Conservation (phyloP, 1,140 invertebrate genomes). For the Tenebrio molitor region DNA sequence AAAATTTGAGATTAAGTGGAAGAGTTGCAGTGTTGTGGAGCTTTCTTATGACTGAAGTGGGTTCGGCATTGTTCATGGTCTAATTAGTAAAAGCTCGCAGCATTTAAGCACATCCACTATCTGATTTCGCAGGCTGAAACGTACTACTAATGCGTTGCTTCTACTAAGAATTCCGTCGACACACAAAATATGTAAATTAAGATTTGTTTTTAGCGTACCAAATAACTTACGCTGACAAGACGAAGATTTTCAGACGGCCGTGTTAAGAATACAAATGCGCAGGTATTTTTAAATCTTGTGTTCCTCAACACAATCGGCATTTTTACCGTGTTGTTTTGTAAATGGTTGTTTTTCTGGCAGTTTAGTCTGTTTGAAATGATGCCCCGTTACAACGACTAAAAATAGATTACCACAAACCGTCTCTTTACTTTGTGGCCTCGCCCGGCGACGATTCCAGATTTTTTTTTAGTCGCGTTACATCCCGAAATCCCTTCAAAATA, state of each 20-base stretch:
- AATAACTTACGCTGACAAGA: slow-evolving; percentile 51
- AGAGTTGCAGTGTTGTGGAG: slow-evolving; percentile 27
- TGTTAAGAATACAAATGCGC: slow-evolving; percentile 52
- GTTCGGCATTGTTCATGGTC: slow-evolving; percentile 35
- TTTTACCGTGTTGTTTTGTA: slow-evolving; percentile 44
- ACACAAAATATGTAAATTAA: slow-evolving; percentile 55
- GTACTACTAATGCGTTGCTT: slow-evolving; percentile 34
- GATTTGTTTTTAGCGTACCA: slow-evolving; percentile 55
- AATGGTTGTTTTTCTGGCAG: slow-evolving; percentile 41
- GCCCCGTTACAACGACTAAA: slow-evolving; percentile 16
- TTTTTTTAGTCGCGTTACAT: slow-evolving; percentile 30
- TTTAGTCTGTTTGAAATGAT: slow-evolving; percentile 35
- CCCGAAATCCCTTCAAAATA: slow-evolving; percentile 13
- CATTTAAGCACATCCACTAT: slow-evolving; percentile 12
- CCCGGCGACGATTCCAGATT: slow-evolving; percentile 18
- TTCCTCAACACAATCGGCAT: slow-evolving; percentile 41
- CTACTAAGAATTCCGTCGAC: slow-evolving; percentile 43
- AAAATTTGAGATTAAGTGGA: slow-evolving; percentile 24
- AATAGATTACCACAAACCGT: slow-evolving; percentile 30
- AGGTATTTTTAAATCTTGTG: slow-evolving; percentile 50
- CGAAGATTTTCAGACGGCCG: slow-evolving; percentile 50
- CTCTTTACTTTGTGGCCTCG: slow-evolving; percentile 22
- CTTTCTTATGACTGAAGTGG: slow-evolving; percentile 13
- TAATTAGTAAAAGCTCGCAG: slow-evolving; percentile 36
- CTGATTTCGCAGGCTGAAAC: slow-evolving; percentile 34